Conservation (phyloP, 2,888 invertebrate species). For the Polydesmus complanatus region DNA sequence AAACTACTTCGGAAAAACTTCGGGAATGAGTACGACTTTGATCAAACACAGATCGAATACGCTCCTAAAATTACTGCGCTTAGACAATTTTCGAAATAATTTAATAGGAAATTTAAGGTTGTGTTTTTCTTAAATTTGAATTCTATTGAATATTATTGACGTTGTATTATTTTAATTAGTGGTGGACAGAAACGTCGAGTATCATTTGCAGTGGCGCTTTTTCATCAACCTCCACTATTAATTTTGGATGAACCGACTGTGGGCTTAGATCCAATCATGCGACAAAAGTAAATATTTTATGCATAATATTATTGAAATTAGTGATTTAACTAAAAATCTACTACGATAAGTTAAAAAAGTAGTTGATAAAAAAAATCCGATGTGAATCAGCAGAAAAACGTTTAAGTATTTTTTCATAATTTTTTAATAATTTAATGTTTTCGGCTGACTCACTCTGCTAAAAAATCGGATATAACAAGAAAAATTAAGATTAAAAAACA, state of each 20-base stretch:
- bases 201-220: slow-evolving; percentile 77
- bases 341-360: no score
- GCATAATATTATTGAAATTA: no score
- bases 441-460: no score
- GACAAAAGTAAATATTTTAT: slow-evolving; percentile 31
- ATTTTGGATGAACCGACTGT: slow-evolving; percentile 88
- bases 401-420: no score
- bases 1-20: slow-evolving; percentile 92
- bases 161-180: slow-evolving; percentile 42
- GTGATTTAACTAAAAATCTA: no score
- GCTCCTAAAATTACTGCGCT: slow-evolving; percentile 76
- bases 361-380: no score
- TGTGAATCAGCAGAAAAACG: no score
- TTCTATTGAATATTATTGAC: neutral
- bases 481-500: no score
- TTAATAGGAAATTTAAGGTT: slow-evolving; percentile 59
- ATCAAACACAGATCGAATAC: slow-evolving; percentile 69
- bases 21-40: slow-evolving; percentile 72
- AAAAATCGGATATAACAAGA: no score
- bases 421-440: no score
- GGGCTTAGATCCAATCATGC: slow-evolving; percentile 60
- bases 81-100: slow-evolving; percentile 59
- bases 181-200: slow-evolving; percentile 82
- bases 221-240: slow-evolving; percentile 81
- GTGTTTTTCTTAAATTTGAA: neutral